Evolutionary conservation across 2,888 invertebrate genomes (phyloP), one percentile per base, ranked within the genome.

Genomic region (Campoplex capitator): DNA sequence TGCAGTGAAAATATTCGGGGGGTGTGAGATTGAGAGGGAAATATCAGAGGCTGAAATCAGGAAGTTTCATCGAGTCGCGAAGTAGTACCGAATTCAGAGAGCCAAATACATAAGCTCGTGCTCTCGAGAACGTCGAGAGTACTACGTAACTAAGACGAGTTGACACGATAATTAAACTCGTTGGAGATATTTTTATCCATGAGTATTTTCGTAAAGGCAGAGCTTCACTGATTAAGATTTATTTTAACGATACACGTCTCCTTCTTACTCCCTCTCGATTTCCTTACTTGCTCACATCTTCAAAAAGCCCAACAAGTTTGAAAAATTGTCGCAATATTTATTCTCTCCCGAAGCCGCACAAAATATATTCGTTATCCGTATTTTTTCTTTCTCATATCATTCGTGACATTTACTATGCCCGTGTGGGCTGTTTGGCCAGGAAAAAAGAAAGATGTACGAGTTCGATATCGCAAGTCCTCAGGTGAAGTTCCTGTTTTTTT

Each of bases 341-440:
- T 67, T 45, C 28, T 35, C 13, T 13, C 51, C n/a, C n/a, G 23
- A 23, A 38, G 54, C 45, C 18, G 28, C 51, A 48, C 23, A 23
- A 23, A 58, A 58, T 74, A 77, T 84, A 23, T 67, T 84, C 45
- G 54, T 56, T 23, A 32, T 74, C 78, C 81, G 81, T 87, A 84
- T 87, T 84, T 84, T 84, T 84, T 81, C 77, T 84, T 78, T 81
- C 74, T 75, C 81, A 54, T 48, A 81, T 84, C 78, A 74, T 78
- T 84, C 68, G 74, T 81, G 77, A 84, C 84, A 74, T 86, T 86
- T 84, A 84, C 84, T 67, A 81, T 74, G 48, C 77, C 58, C 73
- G 38, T 7, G 78, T 51, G 79, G 77, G 83, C 68, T 73, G 81
- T 80, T 65, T 62, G 76, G 42, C 83, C 73, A 84, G 81, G 81